Base-by-base conservation (phyloP, 2,888 invertebrate genomes). In the Lasioglossum calceatum region DNA sequence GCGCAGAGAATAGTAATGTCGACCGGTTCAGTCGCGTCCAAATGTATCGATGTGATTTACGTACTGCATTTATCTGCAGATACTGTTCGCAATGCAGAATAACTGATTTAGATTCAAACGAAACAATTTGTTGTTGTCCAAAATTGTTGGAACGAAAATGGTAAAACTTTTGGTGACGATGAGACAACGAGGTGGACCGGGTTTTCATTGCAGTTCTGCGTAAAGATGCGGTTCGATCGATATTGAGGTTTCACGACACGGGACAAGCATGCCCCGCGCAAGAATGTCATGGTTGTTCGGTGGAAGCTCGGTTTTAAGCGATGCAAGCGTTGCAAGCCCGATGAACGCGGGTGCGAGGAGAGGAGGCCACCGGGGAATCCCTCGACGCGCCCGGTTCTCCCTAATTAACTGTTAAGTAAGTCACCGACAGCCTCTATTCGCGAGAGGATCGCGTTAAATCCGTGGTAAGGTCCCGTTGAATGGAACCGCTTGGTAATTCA, bases 321-420 rank as follows among this genome's bases (percentile, higher is more conserved):
- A 27, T 32, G 64, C 32, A 64, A 64, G 64, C 64, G 64, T 64
- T 32, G 32, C 64, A 64, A 64, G 32, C 64, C 32, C 7, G 61
- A 10, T 23, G 50, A 54, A n/a, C 64, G 27, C 54, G 75, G 71
- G 42, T 75, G 71, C 50, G 16, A 54, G 58, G 36, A 23, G 16
- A 54, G 58, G 19, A 23, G 50, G 54, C 27, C 19, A 54, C 32
- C 23, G 0, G 23, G 74, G 81, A 54, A 64, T 82, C 79, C 79
- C 75, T 79, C 81, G 67, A 32, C 64, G 64, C 67, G 72, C 80
- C 79, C 73, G 50, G 47, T 79, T 77, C 81, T 67, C 76, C 50
- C 85, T 85, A 87, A 87, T 87, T 85, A 87, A 85, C 86, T 82
- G 82, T 87, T 85, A 85, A 87, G 74, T 74, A 82, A 85, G 77